Conservation (phyloP, 2,797 vertebrate genomes). For the Propithecus perrieri region DNA sequence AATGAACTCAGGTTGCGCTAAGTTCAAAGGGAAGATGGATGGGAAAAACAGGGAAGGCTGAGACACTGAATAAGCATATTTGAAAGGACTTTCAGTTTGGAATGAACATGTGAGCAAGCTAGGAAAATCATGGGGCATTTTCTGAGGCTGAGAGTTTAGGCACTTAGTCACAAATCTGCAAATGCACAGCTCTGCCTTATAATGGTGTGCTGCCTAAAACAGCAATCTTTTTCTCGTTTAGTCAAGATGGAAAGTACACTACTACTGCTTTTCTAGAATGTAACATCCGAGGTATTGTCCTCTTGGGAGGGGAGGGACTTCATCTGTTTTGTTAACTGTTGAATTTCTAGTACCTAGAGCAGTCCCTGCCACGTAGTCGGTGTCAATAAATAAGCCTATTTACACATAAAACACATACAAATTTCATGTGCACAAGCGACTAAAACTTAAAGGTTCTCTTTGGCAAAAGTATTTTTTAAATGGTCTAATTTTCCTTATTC, state of each 20-base stretch:
- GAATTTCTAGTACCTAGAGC: background rate
- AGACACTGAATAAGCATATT: rapidly evolving
- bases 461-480: background rate
- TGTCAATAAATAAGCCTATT: background rate
- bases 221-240: background rate
- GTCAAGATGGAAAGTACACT: background rate
- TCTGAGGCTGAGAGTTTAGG: rapidly evolving
- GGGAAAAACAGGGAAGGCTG: background rate
- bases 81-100: background rate
- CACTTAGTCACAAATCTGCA: too few species aligned
- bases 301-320: background rate
- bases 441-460: background rate
- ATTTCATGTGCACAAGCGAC: background rate
- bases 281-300: background rate
- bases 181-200: rapidly evolving
- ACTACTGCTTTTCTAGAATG: background rate
- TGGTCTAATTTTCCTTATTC: background rate
- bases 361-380: background rate
- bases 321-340: background rate
- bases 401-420: rapidly evolving
- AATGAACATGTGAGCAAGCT: background rate
- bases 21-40: background rate
- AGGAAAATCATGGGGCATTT: background rate
- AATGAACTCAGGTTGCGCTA: rapidly evolving
- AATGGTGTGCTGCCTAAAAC: rapidly evolving